Conservation (phyloP, 1,140 invertebrate genomes). For the Lordiphosa collinella region DNA sequence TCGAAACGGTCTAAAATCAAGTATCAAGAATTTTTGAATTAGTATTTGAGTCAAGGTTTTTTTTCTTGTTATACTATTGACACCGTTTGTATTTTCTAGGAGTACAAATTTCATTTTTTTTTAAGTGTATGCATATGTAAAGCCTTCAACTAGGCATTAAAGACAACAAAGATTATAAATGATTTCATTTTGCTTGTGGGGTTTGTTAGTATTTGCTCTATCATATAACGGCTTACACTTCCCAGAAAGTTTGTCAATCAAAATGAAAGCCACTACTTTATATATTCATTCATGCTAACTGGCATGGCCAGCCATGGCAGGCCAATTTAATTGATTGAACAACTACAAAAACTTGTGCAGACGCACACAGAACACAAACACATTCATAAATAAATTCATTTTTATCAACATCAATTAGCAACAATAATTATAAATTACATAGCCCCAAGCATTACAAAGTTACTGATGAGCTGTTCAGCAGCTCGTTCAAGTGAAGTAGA, state of each 20-base stretch:
- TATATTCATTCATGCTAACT: conserved; percentile 14
- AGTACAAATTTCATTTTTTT: no score
- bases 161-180: conserved; percentile 45
- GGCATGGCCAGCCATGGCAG: conserved; percentile 15
- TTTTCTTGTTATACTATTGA: no score
- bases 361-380: conserved; percentile 28
- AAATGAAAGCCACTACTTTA: conserved; percentile 15
- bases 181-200: conserved; percentile 10
- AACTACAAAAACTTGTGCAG: conserved; percentile 2
- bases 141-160: conserved; percentile 13
- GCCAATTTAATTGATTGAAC: conserved; percentile 66
- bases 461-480: conserved; percentile 1
- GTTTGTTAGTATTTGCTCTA: neutral
- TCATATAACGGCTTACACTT: conserved; percentile 1
- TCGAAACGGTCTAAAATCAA: no score
- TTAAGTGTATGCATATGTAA: neutral
- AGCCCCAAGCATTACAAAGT: conserved; percentile 11
- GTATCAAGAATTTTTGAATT: no score
- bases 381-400: conserved; percentile 71
- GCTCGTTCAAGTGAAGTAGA: neutral
- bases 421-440: conserved; percentile 68
- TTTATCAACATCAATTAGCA: conserved; percentile 74
- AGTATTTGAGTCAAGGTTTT: no score
- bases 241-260: conserved; percentile 10
- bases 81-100: no score